Conservation (phyloP, 2,888 invertebrate species). For the Dioctria rufipes region DNA sequence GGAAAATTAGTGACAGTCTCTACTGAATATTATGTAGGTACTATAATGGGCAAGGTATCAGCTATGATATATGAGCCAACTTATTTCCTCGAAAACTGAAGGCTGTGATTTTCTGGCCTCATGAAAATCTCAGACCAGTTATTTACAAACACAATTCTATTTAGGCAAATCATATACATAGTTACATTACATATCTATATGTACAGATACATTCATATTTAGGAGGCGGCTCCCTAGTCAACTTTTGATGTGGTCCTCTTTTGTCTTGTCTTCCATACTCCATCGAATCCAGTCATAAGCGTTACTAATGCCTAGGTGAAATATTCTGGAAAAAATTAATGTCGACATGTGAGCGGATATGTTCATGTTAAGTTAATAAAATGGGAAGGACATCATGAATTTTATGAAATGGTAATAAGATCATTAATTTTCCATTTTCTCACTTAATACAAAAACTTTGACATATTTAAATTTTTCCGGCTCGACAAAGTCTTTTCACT, state of each 20-base stretch:
- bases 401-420: slow-evolving; percentile 8
- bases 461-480: slow-evolving; percentile 30
- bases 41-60: background rate
- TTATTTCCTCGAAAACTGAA: background rate
- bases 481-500: background rate
- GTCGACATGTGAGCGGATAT: background rate
- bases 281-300: background rate
- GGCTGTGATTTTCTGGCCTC: slow-evolving; percentile 20
- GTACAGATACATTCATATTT: no score
- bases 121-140: slow-evolving; percentile 16
- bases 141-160: background rate
- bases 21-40: slow-evolving; percentile 2
- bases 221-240: background rate
- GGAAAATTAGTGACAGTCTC: slow-evolving; percentile 37
- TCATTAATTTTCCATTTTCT: slow-evolving; percentile 17
- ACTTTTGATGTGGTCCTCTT: background rate
- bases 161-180: no score
- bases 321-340: slow-evolving; percentile 9
- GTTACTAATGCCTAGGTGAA: background rate
- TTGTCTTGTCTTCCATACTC: background rate
- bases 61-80: slow-evolving; percentile 20
- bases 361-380: slow-evolving; percentile 27
- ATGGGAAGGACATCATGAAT: slow-evolving; percentile 1
- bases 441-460: slow-evolving; percentile 1
- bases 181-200: no score